Base-by-base conservation (phyloP, 2,113 vertebrate genomes). In the Serinus canaria region DNA sequence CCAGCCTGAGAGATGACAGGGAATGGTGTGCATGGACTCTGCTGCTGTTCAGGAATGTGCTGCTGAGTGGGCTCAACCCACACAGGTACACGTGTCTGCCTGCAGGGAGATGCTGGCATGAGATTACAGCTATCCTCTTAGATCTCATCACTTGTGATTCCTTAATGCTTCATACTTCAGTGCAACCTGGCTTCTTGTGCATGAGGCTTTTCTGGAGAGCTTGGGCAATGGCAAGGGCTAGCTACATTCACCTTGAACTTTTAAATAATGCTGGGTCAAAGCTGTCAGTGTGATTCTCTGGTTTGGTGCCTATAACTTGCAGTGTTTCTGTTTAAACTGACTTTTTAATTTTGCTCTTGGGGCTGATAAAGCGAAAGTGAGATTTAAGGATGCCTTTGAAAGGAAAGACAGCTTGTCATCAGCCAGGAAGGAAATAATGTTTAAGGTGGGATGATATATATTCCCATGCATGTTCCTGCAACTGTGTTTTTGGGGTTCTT, bases 301-400 rank as follows among this genome's bases (percentile, higher is more conserved):
- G 23, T 64, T 60, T 24, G 47, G n/a, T 41, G 53, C 4, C 47
- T 89, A 4, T 55, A 79, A 89, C 24, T 89, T 64, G 44, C 63
- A 47, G 35, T 67, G 43, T 43, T 95, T 85, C 75, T 90, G 43
- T 72, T 83, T 74, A 67, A 83, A 35, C 18, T 87, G 91, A 52
- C 47, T 80, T 83, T 83, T 89, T 23, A 80, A 74, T 92, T 92
- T 95, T 90, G 43, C 90, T 95, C 87, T 59, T 70, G 87, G 59
- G 87, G 43, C 30, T 74, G 60, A 70, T 90, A 94, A 85, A 90
- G 28, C 0, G 0, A 83, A 94, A 96, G 43, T 67, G 72, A 94
- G 50, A 86, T 88, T 86, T 92, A 94, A 91, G 72, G 52, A 92
- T 56, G 43, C 19, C 58, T 91, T 83, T 87, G 81, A 90, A 95